A percentile compares a stretch with the other conserved stretches of the same genome.
Evolutionary conservation across 2,113 vertebrate species (phyloP).

Genomic region (Nestor notabilis): DNA sequence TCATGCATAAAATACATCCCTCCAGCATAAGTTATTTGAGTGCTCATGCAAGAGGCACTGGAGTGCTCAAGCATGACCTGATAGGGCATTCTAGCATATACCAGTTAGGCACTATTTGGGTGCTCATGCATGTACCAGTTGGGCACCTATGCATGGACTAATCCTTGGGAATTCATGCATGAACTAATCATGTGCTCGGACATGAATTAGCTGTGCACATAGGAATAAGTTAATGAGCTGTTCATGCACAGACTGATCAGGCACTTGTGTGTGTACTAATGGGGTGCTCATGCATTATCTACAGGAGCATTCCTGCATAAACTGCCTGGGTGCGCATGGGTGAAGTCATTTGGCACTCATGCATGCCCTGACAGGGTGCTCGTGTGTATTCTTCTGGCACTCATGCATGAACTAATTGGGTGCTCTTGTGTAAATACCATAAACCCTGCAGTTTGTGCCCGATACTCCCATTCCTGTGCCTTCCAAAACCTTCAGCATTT

Average conservation of each 20-base stretch:
- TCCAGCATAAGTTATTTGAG: background rate
- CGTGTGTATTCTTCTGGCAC: background rate
- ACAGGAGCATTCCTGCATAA: background rate
- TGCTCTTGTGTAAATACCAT: background rate
- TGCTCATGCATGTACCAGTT: background rate
- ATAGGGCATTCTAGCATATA: background rate
- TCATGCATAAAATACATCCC: background rate
- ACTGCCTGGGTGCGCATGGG: background rate
- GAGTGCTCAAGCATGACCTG: background rate
- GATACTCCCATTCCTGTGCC: background rate
- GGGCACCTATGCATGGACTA: background rate
- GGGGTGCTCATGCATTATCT: background rate
- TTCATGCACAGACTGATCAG: background rate
- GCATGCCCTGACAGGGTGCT: background rate
- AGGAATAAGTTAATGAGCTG: background rate
- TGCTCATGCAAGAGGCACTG: background rate
- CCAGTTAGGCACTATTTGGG: background rate
- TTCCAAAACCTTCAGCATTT: conserved; percentile 39
- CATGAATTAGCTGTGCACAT: background rate
- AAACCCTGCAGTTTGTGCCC: conserved; percentile 7
- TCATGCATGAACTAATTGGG: background rate
- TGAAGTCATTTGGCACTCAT: background rate
- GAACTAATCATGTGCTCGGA: background rate
- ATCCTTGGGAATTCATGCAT: background rate
- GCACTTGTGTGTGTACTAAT: background rate